Evolutionary conservation across 2,797 vertebrate genomes (phyloP), one percentile per base, ranked within the genome.

Genomic region (Hydrocynus forskahlii): DNA sequence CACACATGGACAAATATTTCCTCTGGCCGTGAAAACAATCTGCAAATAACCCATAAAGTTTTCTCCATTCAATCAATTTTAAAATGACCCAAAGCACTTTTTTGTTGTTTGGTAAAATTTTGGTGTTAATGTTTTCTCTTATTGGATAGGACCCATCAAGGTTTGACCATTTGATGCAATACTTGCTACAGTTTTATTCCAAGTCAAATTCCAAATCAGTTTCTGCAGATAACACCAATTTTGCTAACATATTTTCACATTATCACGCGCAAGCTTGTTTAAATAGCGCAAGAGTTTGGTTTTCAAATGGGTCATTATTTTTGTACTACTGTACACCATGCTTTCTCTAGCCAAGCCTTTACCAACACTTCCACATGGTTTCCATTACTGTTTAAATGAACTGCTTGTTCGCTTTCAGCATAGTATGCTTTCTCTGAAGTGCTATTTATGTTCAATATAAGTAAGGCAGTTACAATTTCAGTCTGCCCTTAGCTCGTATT

Each of bases 21-120:
- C 38, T 75, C 55, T 25, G 21, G 57, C 76, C 69, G 64, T 78
- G 62, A 78, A 83, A 77, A 79, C 72, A 84, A 60, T 78, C 74
- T 63, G 69, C 69, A 43, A 68, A 54, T 40, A 55, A 67, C n/a
- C 70, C 62, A 59, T 59, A 38, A 0, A 48, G 14, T 9, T 63
- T 29, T 74, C 75, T 60, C 38, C 48, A 62, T 69, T 82, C 81
- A 82, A 79, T 75, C 80, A 54, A 25, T 6, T 38, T 13, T 38
- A 43, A 10, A 63, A 71, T 68, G 48, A 72, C 29, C 14, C 7
- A 17, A 54, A 71, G 35, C 50, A 7, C 4, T 68, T 21, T 68
- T 66, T 8, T 50, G 16, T 67, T 35, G 62, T 67, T 68, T 73
- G 16, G 14, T 66, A 29, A n/a, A n/a, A n/a, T n/a, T n/a, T n/a